Percentiles rank a stretch among this genome's conserved stretches.
Evolutionary conservation across 2,797 vertebrate species (phyloP).

Genomic region (Microcaecilia unicolor): DNA sequence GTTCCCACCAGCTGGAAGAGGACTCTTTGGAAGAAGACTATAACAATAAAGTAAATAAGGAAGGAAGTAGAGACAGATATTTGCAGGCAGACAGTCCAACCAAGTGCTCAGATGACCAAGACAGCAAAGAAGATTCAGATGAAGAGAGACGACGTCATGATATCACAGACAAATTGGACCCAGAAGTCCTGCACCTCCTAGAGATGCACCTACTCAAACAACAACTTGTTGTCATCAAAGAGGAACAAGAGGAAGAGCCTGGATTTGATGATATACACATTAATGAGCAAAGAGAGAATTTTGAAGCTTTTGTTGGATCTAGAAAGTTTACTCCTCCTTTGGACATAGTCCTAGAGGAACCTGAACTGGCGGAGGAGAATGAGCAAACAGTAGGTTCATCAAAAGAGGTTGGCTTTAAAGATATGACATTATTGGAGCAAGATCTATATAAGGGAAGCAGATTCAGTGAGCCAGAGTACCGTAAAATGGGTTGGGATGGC

Average conservation of each 20-base stretch:
- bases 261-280: slow-evolving; percentile 5
- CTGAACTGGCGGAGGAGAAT: no score
- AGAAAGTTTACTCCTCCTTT: slow-evolving; percentile 5
- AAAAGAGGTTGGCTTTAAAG: no score
- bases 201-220: slow-evolving; percentile 12
- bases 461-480: no score
- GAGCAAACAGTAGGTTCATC: slow-evolving; percentile 2
- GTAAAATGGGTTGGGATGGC: no score
- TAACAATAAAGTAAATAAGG: neutral
- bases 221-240: slow-evolving; percentile 10
- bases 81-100: neutral
- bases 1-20: no score
- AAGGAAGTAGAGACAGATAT: neutral
- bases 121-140: slow-evolving; percentile 1
- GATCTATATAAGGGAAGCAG: no score
- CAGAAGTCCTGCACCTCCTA: slow-evolving; percentile 5
- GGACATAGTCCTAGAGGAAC: slow-evolving; percentile 12
- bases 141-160: slow-evolving; percentile 5
- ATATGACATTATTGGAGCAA: no score
- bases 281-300: slow-evolving; percentile 1
- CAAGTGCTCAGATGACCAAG: no score
- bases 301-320: neutral
- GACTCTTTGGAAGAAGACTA: neutral
- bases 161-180: slow-evolving; percentile 4
- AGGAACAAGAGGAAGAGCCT: slow-evolving; percentile 10